These are phyloP conservation scores for Notiomystis cincta DNA, from an alignment of 2,113 vertebrate species.

Conservation along the genomic window DNA sequence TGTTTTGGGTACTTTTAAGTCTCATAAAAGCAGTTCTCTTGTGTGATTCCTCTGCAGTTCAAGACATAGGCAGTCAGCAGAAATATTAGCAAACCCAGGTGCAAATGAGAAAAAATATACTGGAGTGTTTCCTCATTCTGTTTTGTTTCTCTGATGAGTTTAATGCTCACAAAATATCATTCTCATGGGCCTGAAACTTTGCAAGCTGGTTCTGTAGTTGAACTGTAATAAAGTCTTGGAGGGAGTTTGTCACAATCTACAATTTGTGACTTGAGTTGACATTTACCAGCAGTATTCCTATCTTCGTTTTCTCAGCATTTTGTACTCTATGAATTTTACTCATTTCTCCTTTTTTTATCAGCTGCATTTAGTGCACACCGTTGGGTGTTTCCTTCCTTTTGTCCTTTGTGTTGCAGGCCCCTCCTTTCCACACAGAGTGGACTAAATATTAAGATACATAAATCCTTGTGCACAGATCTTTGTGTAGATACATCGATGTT, in stretches of 20 bases:
- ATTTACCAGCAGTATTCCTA: neutral
- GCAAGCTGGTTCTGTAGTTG: neutral
- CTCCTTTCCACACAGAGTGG: neutral
- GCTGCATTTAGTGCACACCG: neutral
- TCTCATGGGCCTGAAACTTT: neutral
- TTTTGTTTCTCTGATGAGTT: neutral
- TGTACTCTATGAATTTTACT: neutral
- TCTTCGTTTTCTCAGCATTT: neutral
- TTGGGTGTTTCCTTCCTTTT: neutral
- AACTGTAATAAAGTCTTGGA: neutral
- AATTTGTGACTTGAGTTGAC: neutral
- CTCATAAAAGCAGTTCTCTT: neutral
- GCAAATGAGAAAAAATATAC: conserved; percentile 1
- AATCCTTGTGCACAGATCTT: neutral
- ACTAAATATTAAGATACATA: neutral
- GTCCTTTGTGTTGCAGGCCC: neutral
- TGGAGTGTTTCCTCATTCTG: neutral
- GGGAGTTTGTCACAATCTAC: neutral
- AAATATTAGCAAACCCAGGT: neutral
- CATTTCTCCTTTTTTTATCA: neutral
- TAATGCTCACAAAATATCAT: neutral
- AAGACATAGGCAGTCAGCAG: neutral
- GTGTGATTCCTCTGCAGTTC: neutral
- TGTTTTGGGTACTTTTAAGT: neutral
- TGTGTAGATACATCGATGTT: too few species aligned